These are phyloP conservation scores for Rhagoletis zephyria DNA, from an alignment of 1,140 invertebrate species.

Conservation along the genomic window DNA sequence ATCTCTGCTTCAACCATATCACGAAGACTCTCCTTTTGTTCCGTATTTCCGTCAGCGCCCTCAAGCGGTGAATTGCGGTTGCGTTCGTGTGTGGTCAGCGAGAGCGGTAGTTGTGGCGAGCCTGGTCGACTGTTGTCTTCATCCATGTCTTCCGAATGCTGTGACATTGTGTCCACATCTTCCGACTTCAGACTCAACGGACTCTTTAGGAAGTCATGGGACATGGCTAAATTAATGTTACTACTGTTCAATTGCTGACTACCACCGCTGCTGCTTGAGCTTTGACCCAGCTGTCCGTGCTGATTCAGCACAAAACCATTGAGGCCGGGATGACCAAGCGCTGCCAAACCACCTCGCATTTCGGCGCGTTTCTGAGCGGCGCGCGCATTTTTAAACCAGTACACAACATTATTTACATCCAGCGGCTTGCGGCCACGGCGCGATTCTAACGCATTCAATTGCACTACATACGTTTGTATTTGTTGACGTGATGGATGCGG, in stretches of 20 bases:
- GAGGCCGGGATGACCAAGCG: constrained; percentile 67
- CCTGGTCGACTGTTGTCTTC: constrained; percentile 67
- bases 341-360: constrained; percentile 76
- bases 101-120: constrained; percentile 70
- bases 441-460: constrained; percentile 92
- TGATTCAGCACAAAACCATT: constrained; percentile 68
- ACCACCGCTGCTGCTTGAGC: constrained; percentile 69
- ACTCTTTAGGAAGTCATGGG: constrained; percentile 72
- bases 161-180: constrained; percentile 72
- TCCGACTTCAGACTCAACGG: constrained; percentile 71
- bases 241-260: constrained; percentile 69
- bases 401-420: constrained; percentile 97
- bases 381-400: constrained; percentile 98
- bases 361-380: constrained; percentile 93
- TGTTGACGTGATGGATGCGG: constrained; percentile 94
- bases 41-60: constrained; percentile 59
- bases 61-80: constrained; percentile 65
- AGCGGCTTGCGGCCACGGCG: constrained; percentile 91
- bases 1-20: neutral
- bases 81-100: constrained; percentile 70
- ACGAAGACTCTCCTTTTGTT: constrained; percentile 36
- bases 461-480: constrained; percentile 94
- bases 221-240: constrained; percentile 68
- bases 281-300: constrained; percentile 68
- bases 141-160: constrained; percentile 72